Conservation (phyloP, 2,113 vertebrate genomes). For the Procavia capensis region DNA sequence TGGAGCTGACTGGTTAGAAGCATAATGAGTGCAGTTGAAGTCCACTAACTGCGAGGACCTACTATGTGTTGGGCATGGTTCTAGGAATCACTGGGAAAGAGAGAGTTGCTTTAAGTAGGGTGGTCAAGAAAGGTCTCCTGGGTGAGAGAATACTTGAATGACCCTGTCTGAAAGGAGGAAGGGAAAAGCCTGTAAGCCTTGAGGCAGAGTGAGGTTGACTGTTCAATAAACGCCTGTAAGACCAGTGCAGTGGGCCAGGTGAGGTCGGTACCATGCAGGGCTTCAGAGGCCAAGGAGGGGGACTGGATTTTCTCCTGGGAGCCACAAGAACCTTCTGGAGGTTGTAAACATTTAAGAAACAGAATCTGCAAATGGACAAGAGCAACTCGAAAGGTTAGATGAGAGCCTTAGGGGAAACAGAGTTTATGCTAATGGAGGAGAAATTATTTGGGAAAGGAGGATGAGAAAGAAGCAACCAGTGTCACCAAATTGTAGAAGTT, state of each 20-base stretch:
- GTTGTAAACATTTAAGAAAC: neutral
- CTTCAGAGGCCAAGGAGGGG: accelerated
- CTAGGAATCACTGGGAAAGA: no score
- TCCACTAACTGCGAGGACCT: neutral
- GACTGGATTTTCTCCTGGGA: neutral
- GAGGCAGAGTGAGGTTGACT: neutral
- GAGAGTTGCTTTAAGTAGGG: neutral
- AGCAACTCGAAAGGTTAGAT: no score
- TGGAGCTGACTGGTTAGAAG: neutral
- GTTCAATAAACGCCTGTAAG: accelerated
- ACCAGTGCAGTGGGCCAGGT: accelerated
- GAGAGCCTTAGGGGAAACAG: neutral
- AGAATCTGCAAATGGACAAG: neutral
- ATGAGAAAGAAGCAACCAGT: no score
- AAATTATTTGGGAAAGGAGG: no score
- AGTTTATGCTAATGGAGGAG: neutral
- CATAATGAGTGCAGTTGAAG: neutral
- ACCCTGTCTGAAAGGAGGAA: neutral
- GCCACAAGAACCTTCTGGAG: neutral
- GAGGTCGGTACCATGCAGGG: accelerated
- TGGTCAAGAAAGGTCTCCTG: neutral
- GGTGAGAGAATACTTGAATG: neutral
- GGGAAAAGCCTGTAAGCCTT: neutral
- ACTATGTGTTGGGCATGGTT: neutral
- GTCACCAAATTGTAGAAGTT: neutral